Conservation (phyloP, 2,797 vertebrate species). For the Acropternis orthonyx region DNA sequence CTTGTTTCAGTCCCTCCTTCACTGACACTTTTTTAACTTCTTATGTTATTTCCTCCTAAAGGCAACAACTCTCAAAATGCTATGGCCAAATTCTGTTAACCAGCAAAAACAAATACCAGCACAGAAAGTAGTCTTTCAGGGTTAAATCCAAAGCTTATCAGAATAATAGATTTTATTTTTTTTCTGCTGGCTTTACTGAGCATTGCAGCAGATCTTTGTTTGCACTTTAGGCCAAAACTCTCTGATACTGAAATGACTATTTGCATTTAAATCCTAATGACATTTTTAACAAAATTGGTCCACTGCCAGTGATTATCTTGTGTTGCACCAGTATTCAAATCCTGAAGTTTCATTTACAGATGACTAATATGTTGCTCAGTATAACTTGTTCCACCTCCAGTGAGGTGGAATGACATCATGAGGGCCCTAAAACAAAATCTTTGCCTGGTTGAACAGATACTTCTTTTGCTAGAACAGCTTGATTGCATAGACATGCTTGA, state of each 20-base stretch:
- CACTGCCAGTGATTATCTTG: background rate
- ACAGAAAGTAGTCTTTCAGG: background rate
- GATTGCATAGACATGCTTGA: background rate
- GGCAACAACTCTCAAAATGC: background rate
- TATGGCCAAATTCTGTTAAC: background rate
- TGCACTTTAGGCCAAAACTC: background rate
- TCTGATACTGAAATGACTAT: background rate
- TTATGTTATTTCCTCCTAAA: background rate
- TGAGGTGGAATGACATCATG: background rate
- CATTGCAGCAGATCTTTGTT: background rate
- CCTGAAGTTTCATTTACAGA: background rate
- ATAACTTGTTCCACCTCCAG: background rate
- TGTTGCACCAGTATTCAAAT: background rate
- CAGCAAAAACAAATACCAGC: background rate
- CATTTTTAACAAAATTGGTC: background rate
- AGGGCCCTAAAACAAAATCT: background rate
- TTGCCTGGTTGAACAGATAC: background rate
- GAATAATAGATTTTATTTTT: background rate
- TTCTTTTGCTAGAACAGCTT: background rate
- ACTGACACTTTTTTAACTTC: background rate
- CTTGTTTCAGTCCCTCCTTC: constrained; percentile 17
- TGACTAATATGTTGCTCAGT: background rate
- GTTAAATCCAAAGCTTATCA: background rate
- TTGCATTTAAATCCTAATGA: background rate
- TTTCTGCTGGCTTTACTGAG: background rate